These are phyloP conservation scores for Rhingia campestris DNA, from an alignment of 2,888 invertebrate species.

Conservation along the genomic window DNA sequence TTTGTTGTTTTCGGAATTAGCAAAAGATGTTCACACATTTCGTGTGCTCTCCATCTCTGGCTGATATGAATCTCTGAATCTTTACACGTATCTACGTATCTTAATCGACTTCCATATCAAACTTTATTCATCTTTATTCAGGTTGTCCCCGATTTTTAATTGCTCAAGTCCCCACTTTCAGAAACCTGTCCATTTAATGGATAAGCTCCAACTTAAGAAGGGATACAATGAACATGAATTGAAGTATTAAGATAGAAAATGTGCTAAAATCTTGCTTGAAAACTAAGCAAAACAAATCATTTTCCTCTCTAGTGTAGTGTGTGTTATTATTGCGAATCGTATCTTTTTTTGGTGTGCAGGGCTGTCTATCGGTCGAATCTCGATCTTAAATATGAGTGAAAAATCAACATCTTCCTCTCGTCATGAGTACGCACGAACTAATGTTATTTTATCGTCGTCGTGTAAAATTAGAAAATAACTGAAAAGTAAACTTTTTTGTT, in stretches of 20 bases:
- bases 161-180: too few relatives aligned
- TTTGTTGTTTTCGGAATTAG: slow-evolving; percentile 4
- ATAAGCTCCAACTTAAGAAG: too few relatives aligned
- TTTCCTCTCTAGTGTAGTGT: neutral
- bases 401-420: slow-evolving; percentile 47
- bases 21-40: slow-evolving; percentile 45
- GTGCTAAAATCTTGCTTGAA: neutral
- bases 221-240: neutral
- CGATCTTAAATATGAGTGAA: slow-evolving; percentile 52
- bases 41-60: neutral
- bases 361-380: neutral
- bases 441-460: slow-evolving; percentile 39
- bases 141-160: too few relatives aligned
- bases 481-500: slow-evolving; percentile 56
- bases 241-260: neutral
- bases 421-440: slow-evolving; percentile 32
- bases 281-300: slow-evolving; percentile 13
- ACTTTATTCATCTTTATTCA: slow-evolving; percentile 27
- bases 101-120: slow-evolving; percentile 53
- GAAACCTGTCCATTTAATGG: too few relatives aligned
- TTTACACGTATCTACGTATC: neutral
- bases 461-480: slow-evolving; percentile 60
- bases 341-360: neutral
- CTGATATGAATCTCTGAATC: slow-evolving; percentile 23
- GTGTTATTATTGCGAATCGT: slow-evolving; percentile 29